These are phyloP conservation scores for Phoeniculus purpureus DNA, from an alignment of 2,797 vertebrate genomes.

Conservation along the genomic window DNA sequence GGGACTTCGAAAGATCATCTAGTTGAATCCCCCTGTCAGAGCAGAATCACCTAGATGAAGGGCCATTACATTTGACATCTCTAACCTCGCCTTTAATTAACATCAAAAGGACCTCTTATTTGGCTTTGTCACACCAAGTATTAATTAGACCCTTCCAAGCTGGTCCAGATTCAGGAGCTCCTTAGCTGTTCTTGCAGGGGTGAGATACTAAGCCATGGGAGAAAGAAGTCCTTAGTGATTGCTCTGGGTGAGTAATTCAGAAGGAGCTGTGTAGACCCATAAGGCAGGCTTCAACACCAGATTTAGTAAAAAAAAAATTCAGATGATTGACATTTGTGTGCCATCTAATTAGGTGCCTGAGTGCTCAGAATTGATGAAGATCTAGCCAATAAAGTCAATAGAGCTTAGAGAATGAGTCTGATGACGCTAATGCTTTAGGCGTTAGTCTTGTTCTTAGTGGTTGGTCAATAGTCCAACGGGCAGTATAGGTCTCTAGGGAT, in stretches of 20 bases:
- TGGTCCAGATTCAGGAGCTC: neutral
- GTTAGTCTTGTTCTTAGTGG: neutral
- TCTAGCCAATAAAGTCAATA: neutral
- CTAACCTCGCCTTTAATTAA: rapidly evolving
- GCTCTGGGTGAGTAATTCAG: rapidly evolving
- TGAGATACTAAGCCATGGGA: neutral
- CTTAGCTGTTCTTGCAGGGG: neutral
- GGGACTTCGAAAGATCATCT: too few relatives aligned
- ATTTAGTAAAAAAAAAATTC: neutral
- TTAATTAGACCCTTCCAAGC: neutral
- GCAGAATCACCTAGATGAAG: neutral
- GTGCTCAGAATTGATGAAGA: neutral
- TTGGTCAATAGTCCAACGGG: neutral
- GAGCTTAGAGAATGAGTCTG: neutral
- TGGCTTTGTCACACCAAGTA: neutral
- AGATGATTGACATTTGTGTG: neutral
- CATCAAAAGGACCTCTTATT: rapidly evolving
- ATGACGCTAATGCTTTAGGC: neutral
- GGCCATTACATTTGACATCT: neutral
- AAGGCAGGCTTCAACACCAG: neutral
- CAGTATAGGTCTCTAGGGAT: neutral
- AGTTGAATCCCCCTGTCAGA: too few relatives aligned
- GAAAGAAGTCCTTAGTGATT: rapidly evolving
- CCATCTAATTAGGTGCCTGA: neutral
- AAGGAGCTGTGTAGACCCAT: neutral